A percentile compares a stretch with the other conserved stretches of the same genome.
These are phyloP conservation scores for Dexiosoma caninum DNA, from an alignment of 2,888 invertebrate species.

Conservation along the genomic window DNA sequence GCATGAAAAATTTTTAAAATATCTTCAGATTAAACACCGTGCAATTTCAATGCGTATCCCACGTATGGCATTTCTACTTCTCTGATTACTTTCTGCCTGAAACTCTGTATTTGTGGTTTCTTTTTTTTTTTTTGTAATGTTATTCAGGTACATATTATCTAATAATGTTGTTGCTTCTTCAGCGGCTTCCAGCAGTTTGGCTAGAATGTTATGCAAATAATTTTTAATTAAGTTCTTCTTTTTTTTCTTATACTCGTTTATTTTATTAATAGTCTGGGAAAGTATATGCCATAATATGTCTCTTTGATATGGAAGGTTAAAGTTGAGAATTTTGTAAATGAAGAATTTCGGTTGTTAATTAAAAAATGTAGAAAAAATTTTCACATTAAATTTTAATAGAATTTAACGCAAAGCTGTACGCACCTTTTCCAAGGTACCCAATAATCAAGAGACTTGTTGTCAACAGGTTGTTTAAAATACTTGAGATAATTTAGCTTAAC, in stretches of 20 bases:
- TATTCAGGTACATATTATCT: not conserved
- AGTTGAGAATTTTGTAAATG: not conserved
- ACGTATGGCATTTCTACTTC: not conserved
- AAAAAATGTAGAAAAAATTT: no score
- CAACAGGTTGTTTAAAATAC: no score
- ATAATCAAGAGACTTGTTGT: no score
- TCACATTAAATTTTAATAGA: no score
- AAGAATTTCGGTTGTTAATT: no score
- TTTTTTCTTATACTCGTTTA: not conserved
- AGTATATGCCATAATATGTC: not conserved
- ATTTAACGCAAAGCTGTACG: no score
- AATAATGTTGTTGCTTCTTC: not conserved
- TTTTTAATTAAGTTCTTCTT: conserved; percentile 29
- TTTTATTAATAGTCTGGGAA: conserved; percentile 1
- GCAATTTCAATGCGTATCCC: not conserved
- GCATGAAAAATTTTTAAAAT: conserved; percentile 37
- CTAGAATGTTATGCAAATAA: conserved; percentile 40
- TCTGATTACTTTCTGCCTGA: not conserved
- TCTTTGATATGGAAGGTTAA: not conserved
- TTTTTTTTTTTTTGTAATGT: not conserved
- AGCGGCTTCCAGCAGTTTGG: not conserved
- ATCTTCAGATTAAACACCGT: conserved; percentile 25
- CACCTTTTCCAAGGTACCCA: no score
- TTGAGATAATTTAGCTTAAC: no score
- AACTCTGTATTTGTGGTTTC: no score